Evolutionary conservation across 2,888 invertebrate genomes (phyloP), one percentile per base, ranked within the genome.

Genomic region (Lithophane ornitopus): DNA sequence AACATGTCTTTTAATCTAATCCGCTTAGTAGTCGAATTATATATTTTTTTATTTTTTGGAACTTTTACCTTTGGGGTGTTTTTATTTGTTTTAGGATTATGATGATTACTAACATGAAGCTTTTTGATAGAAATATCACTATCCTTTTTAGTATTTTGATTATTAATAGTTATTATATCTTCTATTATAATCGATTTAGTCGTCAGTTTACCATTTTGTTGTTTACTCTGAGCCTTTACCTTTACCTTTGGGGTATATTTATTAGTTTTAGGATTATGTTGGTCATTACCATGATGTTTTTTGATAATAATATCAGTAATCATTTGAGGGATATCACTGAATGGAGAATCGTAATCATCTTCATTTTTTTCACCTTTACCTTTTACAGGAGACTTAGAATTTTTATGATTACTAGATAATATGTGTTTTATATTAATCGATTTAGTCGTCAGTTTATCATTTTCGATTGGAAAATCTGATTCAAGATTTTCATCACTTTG

Each of bases 381-480:
- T 49, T 12, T 3, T 34, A 14, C 7, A 46, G 22, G 0, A 41
- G 26, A 3, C 1, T 54, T 65, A 34, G 11, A 1, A 22, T 34
- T 56, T 56, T 41, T 14, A 49, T 41, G 4, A 11, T 56, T 28
- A 39, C 9, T 26, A 22, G 26, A 41, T 34, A 28, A 16, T 28
- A 2, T 22, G 4, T 61, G 8, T 28, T 52, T 54, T 12, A 28
- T 16, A 19, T 16, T 66, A 39, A 12, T 41, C n/a, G 8, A 8
- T 26, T 77, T 63, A n/a, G n/a, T 34, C 7, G 56, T 58, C 14
- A 16, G 46, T 46, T 46, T 34, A 39, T 71, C 2, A n/a, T 65
- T 78, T 78, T 61, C 19, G 8, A 8, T 6, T 28, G 52, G 14
- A 28, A 58, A 22, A 16, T 63, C 26, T n/a, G 11, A 34, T 28